A percentile compares a stretch with the other conserved stretches of the same genome.
These are phyloP conservation scores for Tuberolachnus salignus DNA, from an alignment of 2,888 invertebrate species.

Conservation along the genomic window DNA sequence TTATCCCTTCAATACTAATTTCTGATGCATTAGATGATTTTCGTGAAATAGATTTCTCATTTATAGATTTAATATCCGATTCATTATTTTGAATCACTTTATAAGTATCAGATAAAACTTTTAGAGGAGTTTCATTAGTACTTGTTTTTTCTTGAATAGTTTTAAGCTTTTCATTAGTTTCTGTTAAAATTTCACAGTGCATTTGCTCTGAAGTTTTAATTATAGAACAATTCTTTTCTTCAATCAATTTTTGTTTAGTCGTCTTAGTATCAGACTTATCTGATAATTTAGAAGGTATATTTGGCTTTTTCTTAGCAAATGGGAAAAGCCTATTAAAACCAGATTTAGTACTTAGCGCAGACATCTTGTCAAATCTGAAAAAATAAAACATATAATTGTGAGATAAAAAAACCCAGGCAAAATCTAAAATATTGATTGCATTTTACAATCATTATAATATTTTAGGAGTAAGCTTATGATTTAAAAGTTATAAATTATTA, in stretches of 20 bases:
- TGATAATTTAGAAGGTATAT: slow-evolving; percentile 47
- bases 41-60: not conserved
- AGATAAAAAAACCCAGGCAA: too few species aligned
- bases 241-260: slow-evolving; percentile 14
- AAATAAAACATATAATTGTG: not conserved
- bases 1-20: slow-evolving; percentile 14
- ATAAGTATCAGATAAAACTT: not conserved
- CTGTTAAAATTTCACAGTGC: slow-evolving; percentile 30
- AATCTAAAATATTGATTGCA: too few species aligned
- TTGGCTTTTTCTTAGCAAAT: slow-evolving; percentile 51
- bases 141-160: not conserved
- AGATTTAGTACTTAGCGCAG: slow-evolving; percentile 15
- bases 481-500: too few species aligned
- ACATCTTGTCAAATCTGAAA: slow-evolving; percentile 33
- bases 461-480: too few species aligned
- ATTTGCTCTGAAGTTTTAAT: slow-evolving; percentile 5
- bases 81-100: not conserved
- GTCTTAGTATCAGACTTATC: slow-evolving; percentile 41
- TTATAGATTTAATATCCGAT: slow-evolving; percentile 1
- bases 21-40: slow-evolving; percentile 32
- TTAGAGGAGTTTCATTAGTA: slow-evolving; percentile 4
- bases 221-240: slow-evolving; percentile 8
- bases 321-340: slow-evolving; percentile 43
- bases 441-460: too few species aligned
- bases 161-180: slow-evolving; percentile 40